Evolutionary conservation across 2,888 invertebrate genomes (phyloP).

Genomic region (Papilio gigon): DNA sequence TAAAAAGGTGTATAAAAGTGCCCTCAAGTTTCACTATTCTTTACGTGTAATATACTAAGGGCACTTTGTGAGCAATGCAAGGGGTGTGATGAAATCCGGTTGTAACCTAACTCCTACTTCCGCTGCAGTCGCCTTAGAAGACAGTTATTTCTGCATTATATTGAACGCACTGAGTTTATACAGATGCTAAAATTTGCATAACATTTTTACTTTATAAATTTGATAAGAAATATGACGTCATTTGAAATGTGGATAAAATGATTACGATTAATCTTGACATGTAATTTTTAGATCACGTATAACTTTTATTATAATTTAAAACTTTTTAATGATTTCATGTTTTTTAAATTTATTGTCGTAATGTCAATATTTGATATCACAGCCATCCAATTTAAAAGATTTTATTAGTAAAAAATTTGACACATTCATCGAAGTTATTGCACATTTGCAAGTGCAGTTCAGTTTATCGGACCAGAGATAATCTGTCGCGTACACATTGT

Average conservation of each 20-base stretch:
- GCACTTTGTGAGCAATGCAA: conserved; percentile 48
- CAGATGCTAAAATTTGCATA: too few species aligned
- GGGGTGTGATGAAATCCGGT: conserved; percentile 69
- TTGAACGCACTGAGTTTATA: not conserved
- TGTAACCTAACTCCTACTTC: conserved; percentile 77
- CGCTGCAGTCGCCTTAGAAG: conserved; percentile 46
- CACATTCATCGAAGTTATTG: not conserved
- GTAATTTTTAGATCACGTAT: too few species aligned
- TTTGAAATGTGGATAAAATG: too few species aligned
- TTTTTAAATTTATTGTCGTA: not conserved
- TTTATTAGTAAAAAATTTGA: not conserved
- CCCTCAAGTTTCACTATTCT: not conserved
- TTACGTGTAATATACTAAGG: conserved; percentile 51
- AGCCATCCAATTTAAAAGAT: conserved; percentile 3
- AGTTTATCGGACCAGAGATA: conserved; percentile 58
- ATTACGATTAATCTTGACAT: too few species aligned
- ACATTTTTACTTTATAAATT: too few species aligned
- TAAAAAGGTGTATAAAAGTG: not conserved
- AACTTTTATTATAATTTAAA: not conserved
- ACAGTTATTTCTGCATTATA: not conserved
- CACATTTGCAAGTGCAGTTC: conserved; percentile 41
- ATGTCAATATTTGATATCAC: conserved; percentile 16
- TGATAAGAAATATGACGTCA: too few species aligned
- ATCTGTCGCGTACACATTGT: conserved; percentile 67
- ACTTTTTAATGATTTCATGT: not conserved